Conservation (phyloP, 2,113 vertebrate genomes). For the Elgaria multicarinata region DNA sequence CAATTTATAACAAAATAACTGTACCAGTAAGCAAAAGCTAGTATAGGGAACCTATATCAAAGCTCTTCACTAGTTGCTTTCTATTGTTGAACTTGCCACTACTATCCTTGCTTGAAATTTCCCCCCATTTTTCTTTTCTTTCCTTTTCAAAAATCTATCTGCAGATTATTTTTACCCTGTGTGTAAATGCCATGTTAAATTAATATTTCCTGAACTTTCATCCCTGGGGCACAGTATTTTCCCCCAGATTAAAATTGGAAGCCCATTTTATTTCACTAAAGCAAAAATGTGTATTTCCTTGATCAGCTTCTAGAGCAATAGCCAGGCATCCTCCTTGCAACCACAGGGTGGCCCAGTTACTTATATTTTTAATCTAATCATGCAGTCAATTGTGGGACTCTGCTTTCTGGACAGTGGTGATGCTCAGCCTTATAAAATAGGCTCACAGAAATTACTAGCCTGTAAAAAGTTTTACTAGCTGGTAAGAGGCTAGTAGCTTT, state of each 20-base stretch:
- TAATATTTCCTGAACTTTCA: not conserved
- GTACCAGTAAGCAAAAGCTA: not conserved
- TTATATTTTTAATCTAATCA: too few species aligned
- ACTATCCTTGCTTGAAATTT: not conserved
- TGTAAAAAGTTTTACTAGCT: not conserved
- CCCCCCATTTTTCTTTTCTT: not conserved
- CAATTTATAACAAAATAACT: not conserved
- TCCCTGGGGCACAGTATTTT: not conserved
- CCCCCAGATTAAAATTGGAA: not conserved
- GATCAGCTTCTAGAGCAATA: not conserved
- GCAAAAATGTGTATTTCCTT: not conserved
- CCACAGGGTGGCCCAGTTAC: not conserved
- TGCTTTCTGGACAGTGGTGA: not conserved
- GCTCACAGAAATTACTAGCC: not conserved
- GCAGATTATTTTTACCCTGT: not conserved
- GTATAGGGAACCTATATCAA: not conserved
- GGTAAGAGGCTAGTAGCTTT: too few species aligned
- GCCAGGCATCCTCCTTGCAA: not conserved
- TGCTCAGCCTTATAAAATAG: not conserved
- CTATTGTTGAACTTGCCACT: not conserved
- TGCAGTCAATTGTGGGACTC: not conserved
- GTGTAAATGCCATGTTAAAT: not conserved
- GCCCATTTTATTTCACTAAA: not conserved
- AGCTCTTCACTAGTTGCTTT: not conserved
- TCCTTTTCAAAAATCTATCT: not conserved